phyloP scores from a whole-genome alignment of 2,113 vertebrate genomes.

The Leptodactylus fuscus region DNA sequence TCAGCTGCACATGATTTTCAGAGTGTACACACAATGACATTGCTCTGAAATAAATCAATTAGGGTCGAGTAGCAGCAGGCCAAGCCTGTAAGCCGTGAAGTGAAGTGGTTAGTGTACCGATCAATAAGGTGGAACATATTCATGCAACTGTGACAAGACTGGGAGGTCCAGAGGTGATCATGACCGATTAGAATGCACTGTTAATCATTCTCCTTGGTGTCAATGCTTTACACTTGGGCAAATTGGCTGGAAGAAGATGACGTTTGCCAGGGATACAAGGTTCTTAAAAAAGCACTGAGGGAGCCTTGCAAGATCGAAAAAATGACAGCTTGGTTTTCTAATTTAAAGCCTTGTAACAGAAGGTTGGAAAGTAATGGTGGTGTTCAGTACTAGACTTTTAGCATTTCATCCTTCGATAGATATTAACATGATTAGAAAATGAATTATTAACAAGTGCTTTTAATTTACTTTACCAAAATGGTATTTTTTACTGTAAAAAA shows the following conservation, averaged over 20 bases:
- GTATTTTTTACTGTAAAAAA: too few species aligned
- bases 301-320: constrained; percentile 1
- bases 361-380: neutral
- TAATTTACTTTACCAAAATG: too few species aligned
- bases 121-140: constrained; percentile 51
- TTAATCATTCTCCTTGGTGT: constrained; percentile 48
- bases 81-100: constrained; percentile 47
- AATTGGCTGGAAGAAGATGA: constrained; percentile 42
- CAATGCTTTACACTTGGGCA: constrained; percentile 35
- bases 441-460: too few species aligned
- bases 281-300: neutral
- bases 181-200: constrained; percentile 46
- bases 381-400: neutral
- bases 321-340: neutral
- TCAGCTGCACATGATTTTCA: constrained; percentile 49
- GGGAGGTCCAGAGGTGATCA: constrained; percentile 51
- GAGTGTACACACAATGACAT: constrained; percentile 47
- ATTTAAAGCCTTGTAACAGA: neutral
- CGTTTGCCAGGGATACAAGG: neutral
- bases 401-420: neutral
- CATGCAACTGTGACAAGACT: constrained; percentile 43
- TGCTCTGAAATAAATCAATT: constrained; percentile 57
- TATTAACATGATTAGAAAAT: too few species aligned
- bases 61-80: constrained; percentile 30
- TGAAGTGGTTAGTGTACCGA: constrained; percentile 50